Percentiles rank a stretch among this genome's conserved stretches.
phyloP scores from a whole-genome alignment of 2,888 invertebrate genomes.

The Morinoia aosen region DNA sequence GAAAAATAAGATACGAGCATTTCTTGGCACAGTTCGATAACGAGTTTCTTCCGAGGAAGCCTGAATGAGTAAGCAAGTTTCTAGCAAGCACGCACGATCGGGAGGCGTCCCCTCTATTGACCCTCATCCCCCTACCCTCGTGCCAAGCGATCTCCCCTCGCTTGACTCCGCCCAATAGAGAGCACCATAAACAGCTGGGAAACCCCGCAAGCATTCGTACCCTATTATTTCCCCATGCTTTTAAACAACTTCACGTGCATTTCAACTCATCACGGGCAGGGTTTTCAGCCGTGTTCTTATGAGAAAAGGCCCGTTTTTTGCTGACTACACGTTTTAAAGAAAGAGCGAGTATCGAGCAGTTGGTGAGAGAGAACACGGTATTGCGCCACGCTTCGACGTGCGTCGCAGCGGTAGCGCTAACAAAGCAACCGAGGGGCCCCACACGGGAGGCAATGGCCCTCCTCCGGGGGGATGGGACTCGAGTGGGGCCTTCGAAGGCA shows the following conservation, averaged over 20 bases:
- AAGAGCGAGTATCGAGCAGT: not conserved
- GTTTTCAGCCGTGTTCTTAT: too few species aligned
- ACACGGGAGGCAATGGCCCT: not conserved
- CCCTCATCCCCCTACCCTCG: not conserved
- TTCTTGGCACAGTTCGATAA: not conserved
- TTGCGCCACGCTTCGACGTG: slow-evolving; percentile 18
- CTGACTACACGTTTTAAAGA: not conserved
- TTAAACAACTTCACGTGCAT: too few species aligned
- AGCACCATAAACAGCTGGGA: not conserved
- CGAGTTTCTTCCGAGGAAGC: not conserved
- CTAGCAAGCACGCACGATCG: not conserved
- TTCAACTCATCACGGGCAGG: too few species aligned
- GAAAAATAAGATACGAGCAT: not conserved
- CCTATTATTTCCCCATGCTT: not conserved
- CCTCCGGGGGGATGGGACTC: not conserved
- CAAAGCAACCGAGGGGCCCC: slow-evolving; percentile 39
- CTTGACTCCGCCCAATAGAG: slow-evolving; percentile 1
- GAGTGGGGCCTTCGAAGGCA: not conserved
- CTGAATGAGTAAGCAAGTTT: slow-evolving; percentile 14
- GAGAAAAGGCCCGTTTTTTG: not conserved
- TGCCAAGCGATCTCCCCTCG: not conserved
- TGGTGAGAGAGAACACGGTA: not conserved
- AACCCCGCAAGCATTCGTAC: not conserved
- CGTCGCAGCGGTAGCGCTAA: slow-evolving; percentile 7
- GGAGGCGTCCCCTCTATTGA: not conserved